phyloP scores from a whole-genome alignment of 2,888 invertebrate genomes.

The Stenolophus ochropezus region DNA sequence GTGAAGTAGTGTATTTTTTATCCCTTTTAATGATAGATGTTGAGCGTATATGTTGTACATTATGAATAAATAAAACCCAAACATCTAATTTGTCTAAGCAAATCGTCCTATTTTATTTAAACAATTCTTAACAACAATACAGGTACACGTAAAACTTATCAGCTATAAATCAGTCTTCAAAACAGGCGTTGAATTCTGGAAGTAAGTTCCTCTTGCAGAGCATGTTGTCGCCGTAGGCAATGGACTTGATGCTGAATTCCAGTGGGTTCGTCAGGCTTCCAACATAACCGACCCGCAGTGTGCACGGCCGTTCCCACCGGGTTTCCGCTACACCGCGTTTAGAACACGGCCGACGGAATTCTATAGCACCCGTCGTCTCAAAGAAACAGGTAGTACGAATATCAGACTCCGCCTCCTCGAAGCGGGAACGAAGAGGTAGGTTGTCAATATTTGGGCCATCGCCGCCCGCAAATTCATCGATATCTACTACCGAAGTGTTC shows the following conservation, averaged over 20 bases:
- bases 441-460: slow-evolving; percentile 47
- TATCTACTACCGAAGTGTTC: not conserved
- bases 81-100: slow-evolving; percentile 41
- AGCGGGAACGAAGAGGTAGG: not conserved
- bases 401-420: not conserved
- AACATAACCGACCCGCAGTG: slow-evolving; percentile 30
- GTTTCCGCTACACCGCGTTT: slow-evolving; percentile 27
- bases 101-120: not conserved
- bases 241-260: slow-evolving; percentile 32
- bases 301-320: slow-evolving; percentile 48
- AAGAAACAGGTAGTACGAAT: not conserved
- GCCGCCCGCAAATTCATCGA: slow-evolving; percentile 33
- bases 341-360: slow-evolving; percentile 29
- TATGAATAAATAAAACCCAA: slow-evolving; percentile 34
- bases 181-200: slow-evolving; percentile 44
- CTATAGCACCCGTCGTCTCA: slow-evolving; percentile 40
- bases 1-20: slow-evolving; percentile 50
- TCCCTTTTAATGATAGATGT: slow-evolving; percentile 40
- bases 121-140: not conserved
- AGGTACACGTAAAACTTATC: not conserved
- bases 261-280: slow-evolving; percentile 17
- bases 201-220: slow-evolving; percentile 44
- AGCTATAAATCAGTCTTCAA: not conserved
- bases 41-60: slow-evolving; percentile 43
- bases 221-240: slow-evolving; percentile 48